phyloP scores from a whole-genome alignment of 2,113 vertebrate genomes.

The Cyprinodon brontotheroides region DNA sequence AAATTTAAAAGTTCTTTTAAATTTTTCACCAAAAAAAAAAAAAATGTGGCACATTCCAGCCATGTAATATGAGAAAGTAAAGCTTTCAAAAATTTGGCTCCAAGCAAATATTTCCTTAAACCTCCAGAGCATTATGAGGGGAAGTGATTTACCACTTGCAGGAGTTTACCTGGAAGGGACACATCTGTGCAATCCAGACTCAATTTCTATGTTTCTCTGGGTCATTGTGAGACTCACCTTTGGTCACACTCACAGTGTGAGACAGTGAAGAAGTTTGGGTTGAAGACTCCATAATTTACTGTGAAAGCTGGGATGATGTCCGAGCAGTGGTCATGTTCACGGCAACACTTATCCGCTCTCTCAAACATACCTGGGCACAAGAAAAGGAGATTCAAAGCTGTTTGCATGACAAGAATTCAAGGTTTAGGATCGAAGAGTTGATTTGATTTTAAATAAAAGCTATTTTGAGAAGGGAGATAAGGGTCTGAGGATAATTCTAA shows the following conservation, averaged over 20 bases:
- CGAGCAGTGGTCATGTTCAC: conserved; percentile 88
- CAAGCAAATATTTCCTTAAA: not conserved
- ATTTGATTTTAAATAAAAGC: not conserved
- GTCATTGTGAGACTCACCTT: conserved; percentile 76
- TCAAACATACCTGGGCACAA: conserved; percentile 82
- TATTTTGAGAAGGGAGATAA: conserved; percentile 6
- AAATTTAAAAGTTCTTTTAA: not conserved
- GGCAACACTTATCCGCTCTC: conserved; percentile 86
- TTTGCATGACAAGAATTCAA: not conserved
- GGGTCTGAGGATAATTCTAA: not conserved
- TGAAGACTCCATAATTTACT: conserved; percentile 84
- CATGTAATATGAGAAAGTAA: not conserved
- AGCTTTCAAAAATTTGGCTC: not conserved
- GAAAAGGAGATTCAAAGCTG: not conserved
- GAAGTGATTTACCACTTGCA: conserved; percentile 28
- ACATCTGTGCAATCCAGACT: conserved; percentile 16
- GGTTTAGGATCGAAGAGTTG: not conserved
- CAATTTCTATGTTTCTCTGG: not conserved
- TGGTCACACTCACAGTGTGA: conserved; percentile 90
- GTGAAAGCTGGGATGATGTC: conserved; percentile 81
- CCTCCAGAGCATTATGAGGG: not conserved
- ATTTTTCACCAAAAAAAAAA: conserved; percentile 1
- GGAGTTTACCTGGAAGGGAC: conserved; percentile 33
- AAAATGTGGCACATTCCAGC: conserved; percentile 1
- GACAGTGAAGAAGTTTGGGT: conserved; percentile 84